Evolutionary conservation across 2,888 invertebrate species (phyloP), one percentile per base, ranked within the genome.

Genomic region (Epinotia nisella): DNA sequence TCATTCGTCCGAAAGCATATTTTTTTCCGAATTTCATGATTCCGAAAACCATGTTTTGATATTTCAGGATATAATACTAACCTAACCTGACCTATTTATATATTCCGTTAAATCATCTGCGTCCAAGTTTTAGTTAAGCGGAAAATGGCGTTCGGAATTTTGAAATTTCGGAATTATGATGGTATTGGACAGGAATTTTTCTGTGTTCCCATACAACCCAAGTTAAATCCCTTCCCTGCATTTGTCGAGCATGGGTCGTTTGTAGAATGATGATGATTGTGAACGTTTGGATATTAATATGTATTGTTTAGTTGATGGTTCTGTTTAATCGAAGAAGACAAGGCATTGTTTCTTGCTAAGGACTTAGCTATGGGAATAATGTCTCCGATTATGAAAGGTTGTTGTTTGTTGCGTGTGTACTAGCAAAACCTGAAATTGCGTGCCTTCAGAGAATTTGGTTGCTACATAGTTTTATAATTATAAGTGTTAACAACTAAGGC

Each of bases 391-490:
- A 21, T 51, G 39, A 58, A 53, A 64, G 62, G 72, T 72, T 72
- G 45, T 68, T 72, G 69, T 73, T 64, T 49, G 49, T 73, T 64
- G 66, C 65, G 39, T 65, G 53, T 65, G 65, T 55, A 69, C 56
- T 73, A 69, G 59, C 69, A 39, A 65, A 73, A 73, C 73, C 69
- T 73, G 69, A 69, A 67, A 69, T 64, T 66, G 69, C 64, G 73
- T 73, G 73, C 73, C 73, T 73, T 73, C 51, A 35, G 56, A 69
- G 68, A 64, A 58, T 55, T 73, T 11, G 58, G 68, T 69, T 59
- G 62, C 73, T 64, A 69, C 62, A 69, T 69, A 69, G 49, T 56
- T 55, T 24, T 29, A 62, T 68, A 73, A 73, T 24, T 29, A 62
- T 68, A 73, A 73, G 58, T 73, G 35, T 51, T 64, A 73, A 41